Evolutionary conservation across 2,113 vertebrate genomes (phyloP), one percentile per base, ranked within the genome.

Genomic region (Stictonetta naevosa): DNA sequence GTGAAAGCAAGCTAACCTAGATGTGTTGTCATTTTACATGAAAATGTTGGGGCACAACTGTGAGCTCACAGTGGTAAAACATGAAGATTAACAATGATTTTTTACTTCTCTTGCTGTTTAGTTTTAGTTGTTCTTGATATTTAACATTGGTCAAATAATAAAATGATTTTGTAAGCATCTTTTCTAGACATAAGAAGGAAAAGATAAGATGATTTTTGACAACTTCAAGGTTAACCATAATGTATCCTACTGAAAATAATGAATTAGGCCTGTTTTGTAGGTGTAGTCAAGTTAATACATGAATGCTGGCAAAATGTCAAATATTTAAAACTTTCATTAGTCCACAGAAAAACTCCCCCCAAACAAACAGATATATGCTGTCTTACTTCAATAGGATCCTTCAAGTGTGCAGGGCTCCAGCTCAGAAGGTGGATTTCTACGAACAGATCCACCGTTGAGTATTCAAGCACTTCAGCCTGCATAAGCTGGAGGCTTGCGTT

Each of bases 11-110:
- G 33, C 23, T 64, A 50, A 64, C 8, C 69, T 46, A 53, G 20
- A 55, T 71, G 44, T 2, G 4, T 52, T 71, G 29, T 31, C 0
- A 9, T 11, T 2, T 62, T 69, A n/a, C 2, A 3, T 20, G 23
- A 34, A 87, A 44, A 48, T 36, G 5, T 38, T 48, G 23, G 11
- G 1, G 3, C 6, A 9, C 6, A 38, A 3, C 23, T 78, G 8
- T n/a, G n/a, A 93, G 26, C 19, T 85, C 52, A 38, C 48, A 56
- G 22, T 0, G 0, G 13, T n/a, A 78, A 74, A 59, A 6, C 1
- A 28, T 36, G 58, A 29, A 46, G 33, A 58, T 33, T 6, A 74
- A 10, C 69, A 28, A 36, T 59, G 1, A 1, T 3, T 73, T 67
- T 48, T 67, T 42, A 48, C 71, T 75, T 40, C 22, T 81, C 88